phyloP scores from a whole-genome alignment of 2,888 invertebrate species.

The Troglohyphantes excavatus region DNA sequence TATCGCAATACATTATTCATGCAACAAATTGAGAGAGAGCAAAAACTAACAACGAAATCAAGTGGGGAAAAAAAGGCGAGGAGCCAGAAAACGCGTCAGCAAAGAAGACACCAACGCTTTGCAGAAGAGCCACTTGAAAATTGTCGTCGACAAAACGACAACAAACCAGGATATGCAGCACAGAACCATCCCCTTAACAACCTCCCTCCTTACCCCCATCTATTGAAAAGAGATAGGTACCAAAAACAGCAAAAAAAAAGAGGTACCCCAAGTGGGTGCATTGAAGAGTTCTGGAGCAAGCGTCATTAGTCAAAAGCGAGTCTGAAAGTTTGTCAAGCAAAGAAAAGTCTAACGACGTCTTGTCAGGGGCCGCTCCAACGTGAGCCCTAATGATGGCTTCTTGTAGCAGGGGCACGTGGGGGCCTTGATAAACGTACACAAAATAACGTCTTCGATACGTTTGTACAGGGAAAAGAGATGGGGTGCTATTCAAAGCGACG shows the following conservation, averaged over 20 bases:
- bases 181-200: conserved; percentile 38
- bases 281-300: conserved; percentile 12
- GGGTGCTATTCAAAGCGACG: neutral
- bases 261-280: conserved; percentile 46
- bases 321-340: conserved; percentile 71
- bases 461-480: conserved; percentile 21
- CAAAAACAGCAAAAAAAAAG: conserved; percentile 21
- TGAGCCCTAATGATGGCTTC: conserved; percentile 62
- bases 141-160: conserved; percentile 57
- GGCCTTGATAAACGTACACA: conserved; percentile 57
- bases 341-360: conserved; percentile 73
- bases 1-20: neutral
- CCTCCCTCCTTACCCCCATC: conserved; percentile 2
- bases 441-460: conserved; percentile 59
- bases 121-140: conserved; percentile 44
- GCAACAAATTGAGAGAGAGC: neutral
- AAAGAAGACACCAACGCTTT: neutral
- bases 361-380: conserved; percentile 46
- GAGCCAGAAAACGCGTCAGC: conserved; percentile 1
- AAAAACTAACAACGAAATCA: conserved; percentile 1
- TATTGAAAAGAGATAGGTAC: conserved; percentile 47
- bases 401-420: conserved; percentile 40
- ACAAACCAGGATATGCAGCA: conserved; percentile 27
- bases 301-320: conserved; percentile 69
- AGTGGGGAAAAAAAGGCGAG: neutral